Evolutionary conservation across 2,888 invertebrate species (phyloP), one percentile per base, ranked within the genome.

Genomic region (Eupithecia inturbata): DNA sequence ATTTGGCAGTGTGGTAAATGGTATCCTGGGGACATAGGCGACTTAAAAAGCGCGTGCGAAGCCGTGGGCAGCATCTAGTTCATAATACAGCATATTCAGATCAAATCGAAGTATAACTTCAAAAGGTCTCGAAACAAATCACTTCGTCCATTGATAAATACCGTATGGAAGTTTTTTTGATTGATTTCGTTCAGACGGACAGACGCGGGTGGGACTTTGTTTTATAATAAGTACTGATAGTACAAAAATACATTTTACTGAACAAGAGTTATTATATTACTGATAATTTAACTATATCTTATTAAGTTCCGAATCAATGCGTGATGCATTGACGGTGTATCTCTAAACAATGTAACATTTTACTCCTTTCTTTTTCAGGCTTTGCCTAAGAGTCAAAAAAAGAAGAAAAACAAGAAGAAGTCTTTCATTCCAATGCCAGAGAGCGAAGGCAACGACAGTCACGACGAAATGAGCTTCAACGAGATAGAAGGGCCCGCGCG

Each of bases 381-480:
- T 71, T 82, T 93, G 73, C 93, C 93, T 6, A 92, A 94, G 83
- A 93, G 92, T 82, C 93, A 93, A 73, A 94, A 95, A 82, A 95
- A 95, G 79, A 94, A 94, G 87, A 95, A 94, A 82, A 95, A 94
- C 78, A 95, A 95, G 82, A 95, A 95, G 86, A 92, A 93, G 77
- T 86, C 92, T 41, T 93, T 93, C 73, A 88, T 93, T 71, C 91
- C 93, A 63, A 93, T 94, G 93, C 88, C 94, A 31, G 94, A 94
- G 79, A 94, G 94, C 82, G 94, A 94, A 78, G 94, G 94, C 49
- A 94, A 94, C 82, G 94, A 94, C 76, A 94, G 94, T 77, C 94
- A 94, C 78, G 94, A 94, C 78, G 94, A 94, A 78, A 94, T 94
- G 94, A 94, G 94, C 77, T 94, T 93, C 77, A 94, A 93, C 82